Base-by-base conservation (phyloP, 2,888 invertebrate genomes). In the Eristalis pertinax region DNA sequence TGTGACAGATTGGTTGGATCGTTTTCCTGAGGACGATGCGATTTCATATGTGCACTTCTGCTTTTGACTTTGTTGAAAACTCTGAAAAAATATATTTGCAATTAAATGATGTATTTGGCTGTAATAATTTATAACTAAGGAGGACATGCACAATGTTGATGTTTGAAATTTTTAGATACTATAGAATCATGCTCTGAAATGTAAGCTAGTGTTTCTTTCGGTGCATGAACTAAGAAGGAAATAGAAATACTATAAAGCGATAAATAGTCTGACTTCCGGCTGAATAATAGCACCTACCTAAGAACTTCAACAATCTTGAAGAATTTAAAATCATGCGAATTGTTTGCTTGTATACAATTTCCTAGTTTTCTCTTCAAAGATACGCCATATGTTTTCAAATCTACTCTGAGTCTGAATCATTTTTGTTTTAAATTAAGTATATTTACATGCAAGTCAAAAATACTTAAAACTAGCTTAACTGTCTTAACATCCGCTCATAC, bases 21-120 rank as follows among this genome's bases (percentile, higher is more conserved):
- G 93, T 96, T 95, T 94, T 98, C 97, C 93, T 96, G 96, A 91
- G 97, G 97, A 93, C 97, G 96, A 94, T 99, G 99, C 90, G 98
- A 98, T 95, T 99, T 99, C 99, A 99, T 99, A 94, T 99, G 99
- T 89, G 99, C 99, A 94, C 98, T 99, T 94, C 99, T 96, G 95
- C 99, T 99, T 95, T 99, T 98, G 93, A 99, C 98, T 95, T 99
- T 99, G 94, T 96, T 96, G 95, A 99, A 99, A 94, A 98, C 96
- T 95, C 98, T 99, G 96, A 90, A 95, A 90, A 10, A 11, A 35
- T 38, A 63, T 32, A 56, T 38, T 38, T 32, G 8, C 43, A 50
- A 8, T 50, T 19, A 50, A 65, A 35, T 43, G 15, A 22, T 43
- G 3, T 41, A 15, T 58, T 63, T 60, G 19, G 19, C 0, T 43